Conservation (phyloP, 2,888 invertebrate genomes). For the Carpatolechia fugitivella region DNA sequence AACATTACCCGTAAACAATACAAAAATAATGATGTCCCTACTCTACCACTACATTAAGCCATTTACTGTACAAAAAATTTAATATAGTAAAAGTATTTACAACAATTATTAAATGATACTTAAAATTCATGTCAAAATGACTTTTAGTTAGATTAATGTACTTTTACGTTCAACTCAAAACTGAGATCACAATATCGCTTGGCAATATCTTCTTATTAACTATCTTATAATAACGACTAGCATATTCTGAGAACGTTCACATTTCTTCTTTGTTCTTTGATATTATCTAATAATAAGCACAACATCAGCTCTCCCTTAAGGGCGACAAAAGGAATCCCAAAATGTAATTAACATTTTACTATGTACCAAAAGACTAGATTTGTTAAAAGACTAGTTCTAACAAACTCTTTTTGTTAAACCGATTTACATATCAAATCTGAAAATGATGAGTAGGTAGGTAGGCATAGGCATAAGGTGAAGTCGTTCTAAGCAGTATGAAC, state of each 20-base stretch:
- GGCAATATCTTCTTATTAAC: constrained; percentile 59
- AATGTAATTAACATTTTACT: not conserved
- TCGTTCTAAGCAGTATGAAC: no score
- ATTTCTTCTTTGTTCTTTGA: constrained; percentile 16
- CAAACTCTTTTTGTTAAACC: not conserved
- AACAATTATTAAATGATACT: no score
- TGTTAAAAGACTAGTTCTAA: not conserved
- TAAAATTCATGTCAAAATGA: no score
- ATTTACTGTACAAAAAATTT: constrained; percentile 25
- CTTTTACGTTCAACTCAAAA: constrained; percentile 29
- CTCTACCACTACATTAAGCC: constrained; percentile 34
- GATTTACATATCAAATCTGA: no score
- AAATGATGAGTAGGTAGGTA: no score
- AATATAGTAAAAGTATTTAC: no score
- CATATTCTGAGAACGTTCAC: constrained; percentile 41
- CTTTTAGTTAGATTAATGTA: no score
- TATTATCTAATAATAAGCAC: constrained; percentile 16
- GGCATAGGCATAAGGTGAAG: no score
- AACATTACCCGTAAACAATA: constrained; percentile 10
- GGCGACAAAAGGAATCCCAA: not conserved
- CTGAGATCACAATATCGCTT: constrained; percentile 75
- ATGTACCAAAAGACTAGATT: not conserved
- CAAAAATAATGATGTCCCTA: constrained; percentile 43
- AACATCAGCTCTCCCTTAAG: constrained; percentile 16
- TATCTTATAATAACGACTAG: constrained; percentile 38